Base-by-base conservation (phyloP, 2,113 vertebrate species). In the Haliaeetus leucogaster region DNA sequence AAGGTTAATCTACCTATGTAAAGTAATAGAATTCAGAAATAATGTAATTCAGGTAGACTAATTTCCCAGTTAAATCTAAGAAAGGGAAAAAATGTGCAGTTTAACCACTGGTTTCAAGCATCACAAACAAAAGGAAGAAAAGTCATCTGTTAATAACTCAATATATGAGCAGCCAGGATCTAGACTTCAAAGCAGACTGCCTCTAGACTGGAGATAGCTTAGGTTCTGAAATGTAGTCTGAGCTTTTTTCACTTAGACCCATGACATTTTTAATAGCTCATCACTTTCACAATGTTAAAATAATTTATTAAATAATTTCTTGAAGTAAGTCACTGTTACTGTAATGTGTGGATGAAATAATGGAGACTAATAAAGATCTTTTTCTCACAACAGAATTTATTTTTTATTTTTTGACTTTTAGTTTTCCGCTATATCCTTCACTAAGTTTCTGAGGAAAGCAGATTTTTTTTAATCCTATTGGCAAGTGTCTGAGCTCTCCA, bases 381-480 rank as follows among this genome's bases (percentile, higher is more conserved):
- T 56, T 70, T 19, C 5, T 45, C 17, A 48, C 9, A 66, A 65
- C 4, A 61, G 3, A 17, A 17, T 30, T 21, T 45, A 19, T 13
- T 82, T 93, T 67, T 27, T 13, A 32, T 72, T 91, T 97, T 58
- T 13, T 14, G n/a, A 53, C 4, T 86, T 83, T 11, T 21, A 34
- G 21, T 74, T 96, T 83, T 88, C 8, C 8, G 12, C 10, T 73
- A 23, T 53, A 19, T 74, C 53, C 23, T 83, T 81, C 36, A 72
- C 30, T 21, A 80, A 29, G 10, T 83, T 95, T 89, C 71, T 74
- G 22, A 82, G 55, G 68, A 90, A 68, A 85, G 58, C 10, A 84
- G 67, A 74, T 86, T 81, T 86, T 43, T n/a, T 82, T 80, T 92
- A 95, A 86, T 90, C 47, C 36, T 88, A 83, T 72, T 96, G 82